Evolutionary conservation across 37 sponge, comb jelly and placozoan species (phyloP), one percentile per base, ranked within the genome.

Genomic region (Eunapius fragilis): DNA sequence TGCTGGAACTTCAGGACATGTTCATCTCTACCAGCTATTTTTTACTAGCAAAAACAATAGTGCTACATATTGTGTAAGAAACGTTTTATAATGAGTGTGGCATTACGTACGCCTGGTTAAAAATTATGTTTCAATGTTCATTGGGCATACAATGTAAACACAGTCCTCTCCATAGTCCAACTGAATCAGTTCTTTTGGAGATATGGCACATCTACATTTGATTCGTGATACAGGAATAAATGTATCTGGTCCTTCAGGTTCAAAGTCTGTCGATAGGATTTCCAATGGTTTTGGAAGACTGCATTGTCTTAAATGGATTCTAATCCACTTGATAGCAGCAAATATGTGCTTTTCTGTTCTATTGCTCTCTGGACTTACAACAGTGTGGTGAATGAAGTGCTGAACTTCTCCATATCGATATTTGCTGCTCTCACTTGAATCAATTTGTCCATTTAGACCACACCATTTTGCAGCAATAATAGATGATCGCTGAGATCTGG

Each of bases 401-500:
- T 58, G 58, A 58, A 58, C 22, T 58, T 58, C 58, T 11, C 58
- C 22, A 58, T 11, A 58, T 17, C 22, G 58, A 58, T 58, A 58
- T 17, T 13, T 58, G 58, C 58, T 58, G 14, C 58, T 58, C 58
- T 19, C 58, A 58, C 7, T 11, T 58, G 58, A 1, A 58, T 58
- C 58, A 58, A 58, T 58, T 58, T 58, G 58, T 58, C 58, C 17
- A 11, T 58, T 72, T 72, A 11, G 11, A n/a, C 32, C 74, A 34
- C 74, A 31, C 74, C 74, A 72, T 25, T 72, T 72, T 34, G 74
- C 74, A 31, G 14, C 14, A 14, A 72, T 34, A 14, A 33, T 34
- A 34, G 11, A 34, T 34, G 74, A 72, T 72, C 32, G 74, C 28
- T 72, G 74, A 23, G 74, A 72, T 72, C 74, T 9, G 32, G 74